phyloP scores from a whole-genome alignment of 2,888 invertebrate species.

The Chloroclysta siterata region DNA sequence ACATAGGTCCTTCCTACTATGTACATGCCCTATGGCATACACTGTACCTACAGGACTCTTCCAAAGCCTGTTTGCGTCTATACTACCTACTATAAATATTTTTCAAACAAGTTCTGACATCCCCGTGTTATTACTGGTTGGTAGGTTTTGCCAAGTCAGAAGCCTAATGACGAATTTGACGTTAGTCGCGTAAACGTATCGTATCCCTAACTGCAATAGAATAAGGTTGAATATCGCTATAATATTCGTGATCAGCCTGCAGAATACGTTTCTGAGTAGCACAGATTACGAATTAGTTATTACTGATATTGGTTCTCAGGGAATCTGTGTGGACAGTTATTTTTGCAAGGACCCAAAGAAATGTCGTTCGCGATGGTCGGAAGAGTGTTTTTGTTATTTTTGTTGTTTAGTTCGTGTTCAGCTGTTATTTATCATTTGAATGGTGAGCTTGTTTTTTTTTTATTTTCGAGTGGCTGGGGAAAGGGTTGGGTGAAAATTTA shows the following conservation, averaged over 20 bases:
- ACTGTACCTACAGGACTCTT: too few relatives aligned
- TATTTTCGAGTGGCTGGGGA: not conserved
- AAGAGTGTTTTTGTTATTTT: conserved; percentile 8
- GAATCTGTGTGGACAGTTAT: conserved; percentile 8
- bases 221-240: too few relatives aligned
- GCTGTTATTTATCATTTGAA: conserved; percentile 40
- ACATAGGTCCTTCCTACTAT: too few relatives aligned
- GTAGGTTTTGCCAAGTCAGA: not conserved
- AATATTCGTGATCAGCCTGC: too few relatives aligned
- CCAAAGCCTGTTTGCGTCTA: too few relatives aligned
- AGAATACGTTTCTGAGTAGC: not conserved
- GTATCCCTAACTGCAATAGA: too few relatives aligned
- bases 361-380: conserved; percentile 11
- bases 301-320: not conserved
- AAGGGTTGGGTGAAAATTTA: too few relatives aligned
- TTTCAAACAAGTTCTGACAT: conserved; percentile 4
- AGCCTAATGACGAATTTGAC: too few relatives aligned
- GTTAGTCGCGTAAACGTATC: too few relatives aligned
- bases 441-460: conserved; percentile 26
- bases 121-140: not conserved
- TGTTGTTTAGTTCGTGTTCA: conserved; percentile 26
- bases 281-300: not conserved
- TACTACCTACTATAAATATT: not conserved
- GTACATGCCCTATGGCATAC: too few relatives aligned
- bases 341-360: not conserved